Evolutionary conservation across 2,113 vertebrate genomes (phyloP).

Genomic region (Prochilodus magdalenae): DNA sequence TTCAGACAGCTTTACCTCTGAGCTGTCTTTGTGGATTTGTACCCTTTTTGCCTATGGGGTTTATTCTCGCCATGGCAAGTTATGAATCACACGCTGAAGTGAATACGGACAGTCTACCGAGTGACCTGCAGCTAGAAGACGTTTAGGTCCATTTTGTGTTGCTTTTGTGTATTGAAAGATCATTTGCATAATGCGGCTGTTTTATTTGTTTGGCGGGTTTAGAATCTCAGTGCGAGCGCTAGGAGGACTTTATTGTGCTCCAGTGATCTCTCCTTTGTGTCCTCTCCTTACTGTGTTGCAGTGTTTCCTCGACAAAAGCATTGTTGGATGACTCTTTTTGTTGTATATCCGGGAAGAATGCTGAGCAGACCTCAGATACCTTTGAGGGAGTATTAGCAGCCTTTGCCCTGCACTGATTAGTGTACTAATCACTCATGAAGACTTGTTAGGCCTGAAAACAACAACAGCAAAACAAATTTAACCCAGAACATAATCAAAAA

Average conservation of each 20-base stretch:
- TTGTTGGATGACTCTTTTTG: neutral
- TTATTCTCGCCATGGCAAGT: constrained; percentile 22
- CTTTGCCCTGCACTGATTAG: neutral
- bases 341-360: neutral
- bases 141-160: neutral
- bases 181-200: neutral
- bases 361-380: neutral
- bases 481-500: neutral
- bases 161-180: neutral
- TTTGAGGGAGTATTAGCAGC: neutral
- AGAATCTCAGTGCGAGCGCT: neutral
- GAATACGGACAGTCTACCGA: neutral
- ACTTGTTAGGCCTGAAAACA: neutral
- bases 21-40: constrained; percentile 41
- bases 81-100: constrained; percentile 11
- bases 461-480: neutral
- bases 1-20: constrained; percentile 4
- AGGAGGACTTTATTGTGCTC: neutral
- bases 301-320: neutral
- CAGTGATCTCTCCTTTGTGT: neutral
- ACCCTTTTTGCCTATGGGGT: constrained; percentile 4
- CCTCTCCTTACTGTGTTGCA: neutral
- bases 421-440: neutral
- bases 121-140: neutral
- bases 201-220: neutral